Evolutionary conservation across 2,888 invertebrate species (phyloP).

Genomic region (Drosophila picticornis): DNA sequence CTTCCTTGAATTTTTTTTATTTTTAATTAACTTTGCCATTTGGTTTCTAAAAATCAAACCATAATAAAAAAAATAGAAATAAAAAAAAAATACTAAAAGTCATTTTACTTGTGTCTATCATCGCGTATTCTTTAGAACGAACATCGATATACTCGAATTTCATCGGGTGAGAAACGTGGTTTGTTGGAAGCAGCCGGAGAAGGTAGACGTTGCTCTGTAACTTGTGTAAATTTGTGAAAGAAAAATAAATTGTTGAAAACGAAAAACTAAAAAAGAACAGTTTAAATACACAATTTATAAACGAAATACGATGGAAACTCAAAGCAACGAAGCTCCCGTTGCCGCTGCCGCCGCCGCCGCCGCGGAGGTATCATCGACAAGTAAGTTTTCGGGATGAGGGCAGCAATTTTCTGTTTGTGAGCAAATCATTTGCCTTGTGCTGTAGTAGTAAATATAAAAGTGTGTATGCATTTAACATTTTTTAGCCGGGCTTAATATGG

Average conservation of each 20-base stretch:
- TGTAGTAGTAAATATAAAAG: slow-evolving; percentile 20
- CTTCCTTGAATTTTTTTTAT: slow-evolving; percentile 14
- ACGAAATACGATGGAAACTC: slow-evolving; percentile 79
- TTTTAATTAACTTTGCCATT: slow-evolving; percentile 5
- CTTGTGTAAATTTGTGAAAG: slow-evolving; percentile 74
- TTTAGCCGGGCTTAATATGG: slow-evolving; percentile 44
- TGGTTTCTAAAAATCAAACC: slow-evolving; percentile 3
- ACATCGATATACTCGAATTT: slow-evolving; percentile 55
- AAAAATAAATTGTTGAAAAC: slow-evolving; percentile 65
- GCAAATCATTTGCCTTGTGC: slow-evolving; percentile 36
- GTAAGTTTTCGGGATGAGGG: slow-evolving; percentile 75
- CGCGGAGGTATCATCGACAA: slow-evolving; percentile 84
- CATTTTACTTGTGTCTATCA: background rate
- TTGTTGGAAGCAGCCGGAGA: slow-evolving; percentile 82
- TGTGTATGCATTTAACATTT: slow-evolving; percentile 29
- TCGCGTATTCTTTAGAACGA: slow-evolving; percentile 20
- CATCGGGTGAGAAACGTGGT: slow-evolving; percentile 69
- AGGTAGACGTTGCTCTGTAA: slow-evolving; percentile 79
- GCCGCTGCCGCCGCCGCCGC: slow-evolving; percentile 81
- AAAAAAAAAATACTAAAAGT: slow-evolving; percentile 22
- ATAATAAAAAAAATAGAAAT: too few species aligned
- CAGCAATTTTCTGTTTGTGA: slow-evolving; percentile 49
- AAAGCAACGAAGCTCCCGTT: slow-evolving; percentile 79
- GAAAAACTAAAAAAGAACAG: slow-evolving; percentile 53
- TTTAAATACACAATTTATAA: slow-evolving; percentile 73